These are phyloP conservation scores for Babyrousa celebensis DNA, from an alignment of 2,797 vertebrate genomes.

Conservation along the genomic window DNA sequence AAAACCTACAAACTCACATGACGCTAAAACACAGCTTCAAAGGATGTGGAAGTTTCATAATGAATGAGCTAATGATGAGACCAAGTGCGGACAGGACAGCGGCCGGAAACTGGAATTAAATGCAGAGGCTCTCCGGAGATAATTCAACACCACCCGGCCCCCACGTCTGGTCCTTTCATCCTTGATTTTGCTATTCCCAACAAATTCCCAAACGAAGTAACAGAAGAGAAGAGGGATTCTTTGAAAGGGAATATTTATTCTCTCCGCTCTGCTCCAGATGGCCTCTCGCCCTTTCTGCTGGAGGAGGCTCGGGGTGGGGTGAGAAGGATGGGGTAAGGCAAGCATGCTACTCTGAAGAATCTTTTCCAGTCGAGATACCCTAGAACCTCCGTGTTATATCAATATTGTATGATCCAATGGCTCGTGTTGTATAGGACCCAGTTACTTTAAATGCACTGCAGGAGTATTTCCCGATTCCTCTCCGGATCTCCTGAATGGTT, in stretches of 20 bases:
- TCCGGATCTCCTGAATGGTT: too few relatives aligned
- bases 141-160: too few relatives aligned
- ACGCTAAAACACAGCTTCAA: too few relatives aligned
- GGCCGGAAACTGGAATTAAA: too few relatives aligned
- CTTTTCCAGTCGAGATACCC: background rate
- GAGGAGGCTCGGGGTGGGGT: background rate
- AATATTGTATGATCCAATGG: background rate
- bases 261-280: background rate
- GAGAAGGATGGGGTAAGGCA: too few relatives aligned
- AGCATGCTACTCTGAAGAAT: background rate
- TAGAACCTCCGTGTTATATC: background rate
- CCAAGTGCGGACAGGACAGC: too few relatives aligned
- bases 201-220: background rate
- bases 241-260: background rate
- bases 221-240: background rate
- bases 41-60: too few relatives aligned
- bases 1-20: too few relatives aligned
- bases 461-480: background rate
- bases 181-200: background rate
- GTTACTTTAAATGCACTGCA: background rate
- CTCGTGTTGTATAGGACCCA: background rate
- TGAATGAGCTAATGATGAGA: too few relatives aligned
- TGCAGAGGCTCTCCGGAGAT: too few relatives aligned
- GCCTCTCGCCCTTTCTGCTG: background rate
- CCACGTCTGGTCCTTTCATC: background rate